Conservation (phyloP, 2,888 invertebrate genomes). For the Odontothrips loti region DNA sequence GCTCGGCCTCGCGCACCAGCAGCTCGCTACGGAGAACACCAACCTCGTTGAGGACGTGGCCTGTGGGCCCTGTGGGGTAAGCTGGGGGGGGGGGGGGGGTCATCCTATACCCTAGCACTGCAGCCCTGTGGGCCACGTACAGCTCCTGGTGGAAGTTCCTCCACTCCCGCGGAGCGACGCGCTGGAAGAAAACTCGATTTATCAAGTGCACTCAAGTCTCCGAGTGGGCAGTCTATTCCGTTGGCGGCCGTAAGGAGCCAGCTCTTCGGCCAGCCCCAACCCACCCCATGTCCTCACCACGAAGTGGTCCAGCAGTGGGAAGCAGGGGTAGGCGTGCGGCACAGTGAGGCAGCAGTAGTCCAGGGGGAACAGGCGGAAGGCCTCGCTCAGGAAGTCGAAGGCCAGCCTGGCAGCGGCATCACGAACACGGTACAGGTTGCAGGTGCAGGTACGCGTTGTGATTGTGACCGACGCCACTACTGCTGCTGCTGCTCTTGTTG, state of each 20-base stretch:
- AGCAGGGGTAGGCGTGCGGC: constrained; percentile 52
- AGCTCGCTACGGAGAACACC: background rate
- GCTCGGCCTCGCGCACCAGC: constrained; percentile 2
- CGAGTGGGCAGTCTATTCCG: background rate
- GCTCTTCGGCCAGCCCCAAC: background rate
- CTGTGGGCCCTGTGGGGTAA: background rate
- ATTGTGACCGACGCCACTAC: too few relatives aligned
- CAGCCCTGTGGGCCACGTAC: constrained; percentile 48
- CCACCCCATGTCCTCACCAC: constrained; percentile 46
- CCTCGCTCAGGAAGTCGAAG: constrained; percentile 58
- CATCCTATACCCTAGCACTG: constrained; percentile 39
- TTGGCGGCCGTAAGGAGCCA: too few relatives aligned
- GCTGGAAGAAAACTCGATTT: constrained; percentile 37
- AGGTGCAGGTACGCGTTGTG: too few relatives aligned
- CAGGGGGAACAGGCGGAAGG: constrained; percentile 62
- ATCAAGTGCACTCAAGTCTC: background rate
- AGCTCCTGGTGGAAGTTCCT: constrained; percentile 48
- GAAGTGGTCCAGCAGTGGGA: constrained; percentile 56
- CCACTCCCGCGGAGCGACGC: constrained; percentile 44
- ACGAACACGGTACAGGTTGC: too few relatives aligned
- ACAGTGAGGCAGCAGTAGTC: constrained; percentile 61
- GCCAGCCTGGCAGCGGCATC: constrained; percentile 34
- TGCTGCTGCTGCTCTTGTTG: too few relatives aligned
- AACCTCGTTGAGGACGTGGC: background rate
- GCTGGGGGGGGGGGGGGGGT: too few relatives aligned